phyloP scores from a whole-genome alignment of 2,888 invertebrate genomes.

The Griposia aprilina region DNA sequence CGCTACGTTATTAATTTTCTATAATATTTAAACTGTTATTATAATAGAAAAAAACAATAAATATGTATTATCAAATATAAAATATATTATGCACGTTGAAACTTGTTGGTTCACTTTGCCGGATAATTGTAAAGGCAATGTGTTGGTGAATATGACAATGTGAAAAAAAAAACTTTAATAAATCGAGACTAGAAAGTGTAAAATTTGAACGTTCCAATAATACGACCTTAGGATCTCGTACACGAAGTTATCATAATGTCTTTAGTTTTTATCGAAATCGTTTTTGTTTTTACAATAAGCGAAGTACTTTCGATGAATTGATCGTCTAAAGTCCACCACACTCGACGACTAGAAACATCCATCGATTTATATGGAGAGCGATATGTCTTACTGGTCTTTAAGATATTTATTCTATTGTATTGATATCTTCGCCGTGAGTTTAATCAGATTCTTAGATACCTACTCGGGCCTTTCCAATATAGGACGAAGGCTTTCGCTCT shows the following conservation, averaged over 20 bases:
- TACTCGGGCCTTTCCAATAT: too few relatives aligned
- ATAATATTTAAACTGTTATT: constrained; percentile 57
- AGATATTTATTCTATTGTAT: not conserved
- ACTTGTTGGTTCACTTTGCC: constrained; percentile 48
- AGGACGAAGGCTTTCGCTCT: not conserved
- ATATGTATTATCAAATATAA: constrained; percentile 51
- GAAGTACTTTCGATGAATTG: not conserved
- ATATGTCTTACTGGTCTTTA: not conserved
- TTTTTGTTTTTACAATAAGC: too few relatives aligned
- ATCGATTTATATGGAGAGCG: not conserved
- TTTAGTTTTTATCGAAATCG: not conserved
- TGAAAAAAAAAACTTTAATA: constrained; percentile 78
- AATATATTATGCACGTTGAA: constrained; percentile 54
- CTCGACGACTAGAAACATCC: not conserved
- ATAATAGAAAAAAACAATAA: constrained; percentile 62
- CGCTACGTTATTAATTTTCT: constrained; percentile 62
- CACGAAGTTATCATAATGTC: not conserved
- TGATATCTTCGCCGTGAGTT: not conserved
- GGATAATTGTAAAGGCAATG: constrained; percentile 56
- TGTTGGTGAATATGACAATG: constrained; percentile 69
- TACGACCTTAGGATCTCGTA: constrained; percentile 74
- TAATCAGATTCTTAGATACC: not conserved
- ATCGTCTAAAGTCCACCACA: not conserved
- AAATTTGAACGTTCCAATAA: constrained; percentile 77
- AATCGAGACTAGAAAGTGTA: constrained; percentile 89